These are phyloP conservation scores for Saccostrea echinata DNA, from an alignment of 1,140 invertebrate species.

Conservation along the genomic window DNA sequence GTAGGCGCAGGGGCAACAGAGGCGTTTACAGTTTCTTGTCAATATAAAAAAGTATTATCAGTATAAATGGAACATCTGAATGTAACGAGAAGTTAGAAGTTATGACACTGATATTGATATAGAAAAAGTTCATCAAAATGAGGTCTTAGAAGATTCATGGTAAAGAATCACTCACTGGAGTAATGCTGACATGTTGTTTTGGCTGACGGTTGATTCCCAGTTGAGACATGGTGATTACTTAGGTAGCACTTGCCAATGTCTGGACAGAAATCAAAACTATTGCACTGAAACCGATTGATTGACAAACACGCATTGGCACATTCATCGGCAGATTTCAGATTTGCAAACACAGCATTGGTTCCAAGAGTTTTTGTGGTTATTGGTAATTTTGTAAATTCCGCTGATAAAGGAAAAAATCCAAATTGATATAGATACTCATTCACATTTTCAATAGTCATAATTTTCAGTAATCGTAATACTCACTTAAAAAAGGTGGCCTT, in stretches of 20 bases:
- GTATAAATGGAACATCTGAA: too few relatives aligned
- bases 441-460: not conserved
- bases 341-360: constrained; percentile 32
- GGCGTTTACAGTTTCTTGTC: constrained; percentile 58
- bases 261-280: constrained; percentile 64
- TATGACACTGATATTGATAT: too few relatives aligned
- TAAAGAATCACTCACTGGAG: constrained; percentile 59
- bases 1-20: constrained; percentile 32
- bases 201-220: constrained; percentile 30
- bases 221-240: constrained; percentile 48
- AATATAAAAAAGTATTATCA: not conserved
- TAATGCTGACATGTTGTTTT: constrained; percentile 58
- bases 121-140: too few relatives aligned
- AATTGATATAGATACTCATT: not conserved
- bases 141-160: too few relatives aligned
- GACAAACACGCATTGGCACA: constrained; percentile 44
- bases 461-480: not conserved
- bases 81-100: too few relatives aligned
- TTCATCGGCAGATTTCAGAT: constrained; percentile 36
- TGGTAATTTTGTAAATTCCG: constrained; percentile 49
- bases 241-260: constrained; percentile 54
- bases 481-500: constrained; percentile 46
- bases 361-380: constrained; percentile 42
- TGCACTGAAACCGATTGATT: constrained; percentile 51
- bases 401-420: constrained; percentile 7